phyloP scores from a whole-genome alignment of 2,797 vertebrate species.

The Eospalax fontanierii region DNA sequence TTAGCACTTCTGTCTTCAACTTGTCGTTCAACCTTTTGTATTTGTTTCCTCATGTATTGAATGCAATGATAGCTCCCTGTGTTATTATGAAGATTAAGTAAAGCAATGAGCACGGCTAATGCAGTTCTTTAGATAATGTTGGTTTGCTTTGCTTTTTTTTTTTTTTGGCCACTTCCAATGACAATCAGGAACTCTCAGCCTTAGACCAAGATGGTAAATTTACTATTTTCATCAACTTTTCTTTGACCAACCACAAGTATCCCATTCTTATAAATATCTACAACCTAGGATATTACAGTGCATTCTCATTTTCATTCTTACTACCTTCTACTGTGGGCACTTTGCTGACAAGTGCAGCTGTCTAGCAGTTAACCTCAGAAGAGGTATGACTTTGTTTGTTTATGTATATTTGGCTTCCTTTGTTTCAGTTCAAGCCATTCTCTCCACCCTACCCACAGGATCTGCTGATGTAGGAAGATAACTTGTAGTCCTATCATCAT shows the following conservation, averaged over 20 bases:
- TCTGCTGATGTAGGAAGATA: background rate
- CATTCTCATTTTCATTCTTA: conserved; percentile 6
- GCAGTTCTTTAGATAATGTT: conserved; percentile 31
- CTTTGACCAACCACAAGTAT: conserved; percentile 17
- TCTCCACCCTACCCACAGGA: background rate
- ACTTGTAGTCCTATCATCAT: background rate
- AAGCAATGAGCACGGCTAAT: background rate
- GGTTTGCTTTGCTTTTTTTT: conserved; percentile 5
- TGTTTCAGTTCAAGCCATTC: background rate
- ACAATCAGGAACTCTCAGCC: conserved; percentile 41
- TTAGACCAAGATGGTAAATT: conserved; percentile 31
- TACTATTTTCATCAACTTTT: conserved; percentile 50
- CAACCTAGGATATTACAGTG: background rate
- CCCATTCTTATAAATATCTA: conserved; percentile 16
- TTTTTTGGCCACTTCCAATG: background rate
- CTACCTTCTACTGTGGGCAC: background rate
- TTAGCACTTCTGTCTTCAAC: background rate
- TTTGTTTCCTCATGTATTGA: conserved; percentile 37
- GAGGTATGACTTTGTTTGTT: background rate
- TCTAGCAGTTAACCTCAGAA: background rate
- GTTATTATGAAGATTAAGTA: background rate
- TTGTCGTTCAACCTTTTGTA: conserved; percentile 13
- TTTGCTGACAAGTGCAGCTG: background rate
- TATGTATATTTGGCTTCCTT: conserved; percentile 43
- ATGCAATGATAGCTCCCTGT: background rate